Evolutionary conservation across 2,888 invertebrate genomes (phyloP), one percentile per base, ranked within the genome.

Genomic region (Kryphioiulus occultus): DNA sequence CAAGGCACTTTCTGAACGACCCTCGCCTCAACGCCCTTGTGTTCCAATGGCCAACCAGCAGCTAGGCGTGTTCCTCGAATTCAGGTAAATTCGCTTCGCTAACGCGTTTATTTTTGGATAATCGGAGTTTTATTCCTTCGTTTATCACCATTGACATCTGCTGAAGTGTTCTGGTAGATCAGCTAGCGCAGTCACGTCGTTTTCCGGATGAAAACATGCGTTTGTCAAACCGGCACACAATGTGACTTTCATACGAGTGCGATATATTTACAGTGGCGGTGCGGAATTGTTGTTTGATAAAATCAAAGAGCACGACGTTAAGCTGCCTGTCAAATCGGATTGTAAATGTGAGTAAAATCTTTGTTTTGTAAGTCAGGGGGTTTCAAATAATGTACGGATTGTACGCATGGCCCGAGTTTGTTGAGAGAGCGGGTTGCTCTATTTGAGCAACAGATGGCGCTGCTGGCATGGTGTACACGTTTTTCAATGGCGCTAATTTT

Each of bases 211-310:
- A 22, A 22, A 22, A 22, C 5, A 22, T 10, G 5, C 59, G 59
- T 68, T 68, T 22, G 22, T 3, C 22, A 22, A 68, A 9, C 7
- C 59, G 1, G 53, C 53, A 53, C 53, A 5, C 53, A 22, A 68
- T 26, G 84, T 84, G 44, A 44, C 44, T 3, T 39, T 39, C 39
- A 39, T 39, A 9, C 3, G 3, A 5, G 35, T 9, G 2, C 39
- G 39, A 0, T 85, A 4, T 39, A 32, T 84, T 87, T 94, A 92
- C 90, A 96, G 96, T 82, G 98, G 98, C 19, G 98, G 98, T 1
- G 97, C 97, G 0, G 98, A 98, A 91, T 92, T 97, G n/a, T 92
- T 98, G 0, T 97, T 98, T 92, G 95, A 95, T 89, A 96, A 96
- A 90, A 94, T 95, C 87, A 97, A 97, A 91, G 94, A 93, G 87